Evolutionary conservation across 2,797 vertebrate species (phyloP).

Genomic region (Dermochelys coriacea): DNA sequence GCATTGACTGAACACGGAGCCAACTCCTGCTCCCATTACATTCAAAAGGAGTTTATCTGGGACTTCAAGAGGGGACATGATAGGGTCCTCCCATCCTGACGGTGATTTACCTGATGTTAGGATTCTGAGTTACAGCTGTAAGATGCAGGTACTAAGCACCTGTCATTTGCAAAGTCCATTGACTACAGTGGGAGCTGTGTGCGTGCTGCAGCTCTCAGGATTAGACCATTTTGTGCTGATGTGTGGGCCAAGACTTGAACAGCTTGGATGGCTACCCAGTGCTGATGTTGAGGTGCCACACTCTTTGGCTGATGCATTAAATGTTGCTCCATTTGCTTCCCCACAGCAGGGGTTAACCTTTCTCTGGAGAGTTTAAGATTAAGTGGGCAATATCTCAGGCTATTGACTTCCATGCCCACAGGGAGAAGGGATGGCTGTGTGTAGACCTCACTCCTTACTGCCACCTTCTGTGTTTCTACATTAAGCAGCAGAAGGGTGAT

Average conservation of each 20-base stretch:
- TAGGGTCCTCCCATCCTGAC: accelerated
- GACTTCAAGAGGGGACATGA: neutral
- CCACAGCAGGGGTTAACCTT: neutral
- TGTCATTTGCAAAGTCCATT: accelerated
- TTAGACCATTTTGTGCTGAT: neutral
- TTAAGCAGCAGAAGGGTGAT: accelerated
- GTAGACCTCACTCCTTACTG: neutral
- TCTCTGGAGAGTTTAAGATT: neutral
- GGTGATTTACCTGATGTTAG: neutral
- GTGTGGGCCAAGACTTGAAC: accelerated
- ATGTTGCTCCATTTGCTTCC: neutral
- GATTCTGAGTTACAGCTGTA: neutral
- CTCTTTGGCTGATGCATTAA: neutral
- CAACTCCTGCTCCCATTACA: neutral
- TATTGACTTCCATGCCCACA: neutral
- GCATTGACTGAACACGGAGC: accelerated
- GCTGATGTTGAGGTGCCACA: neutral
- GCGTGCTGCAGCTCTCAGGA: neutral
- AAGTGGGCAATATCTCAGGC: neutral
- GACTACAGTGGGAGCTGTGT: neutral
- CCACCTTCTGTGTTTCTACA: neutral
- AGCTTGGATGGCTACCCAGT: accelerated
- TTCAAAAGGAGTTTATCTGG: neutral
- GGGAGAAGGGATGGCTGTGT: neutral
- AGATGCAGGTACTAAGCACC: accelerated